Conservation (phyloP, 2,113 vertebrate genomes). For the Phycodurus eques region DNA sequence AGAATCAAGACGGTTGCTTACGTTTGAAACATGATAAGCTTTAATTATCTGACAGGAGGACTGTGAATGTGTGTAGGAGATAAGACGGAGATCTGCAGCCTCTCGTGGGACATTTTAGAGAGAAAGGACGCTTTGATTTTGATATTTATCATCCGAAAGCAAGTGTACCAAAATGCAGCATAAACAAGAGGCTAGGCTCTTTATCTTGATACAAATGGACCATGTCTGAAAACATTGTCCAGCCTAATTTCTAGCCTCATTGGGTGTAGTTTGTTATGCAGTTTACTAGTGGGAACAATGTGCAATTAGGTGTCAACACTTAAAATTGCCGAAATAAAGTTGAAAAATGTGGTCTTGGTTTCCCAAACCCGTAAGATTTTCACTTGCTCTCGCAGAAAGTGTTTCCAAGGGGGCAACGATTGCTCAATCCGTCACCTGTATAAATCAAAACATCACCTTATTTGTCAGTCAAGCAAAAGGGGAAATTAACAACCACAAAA, state of each 20-base stretch:
- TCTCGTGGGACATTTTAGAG: neutral
- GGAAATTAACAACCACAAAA: too few species aligned
- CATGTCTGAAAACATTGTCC: neutral
- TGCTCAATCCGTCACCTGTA: neutral
- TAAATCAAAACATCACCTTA: neutral
- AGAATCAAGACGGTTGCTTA: neutral
- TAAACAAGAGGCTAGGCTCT: neutral
- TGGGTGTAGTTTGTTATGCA: neutral
- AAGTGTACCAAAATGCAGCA: neutral
- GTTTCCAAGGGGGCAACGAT: neutral
- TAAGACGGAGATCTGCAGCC: constrained; percentile 5
- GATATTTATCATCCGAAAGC: constrained; percentile 26
- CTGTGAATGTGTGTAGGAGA: constrained; percentile 14
- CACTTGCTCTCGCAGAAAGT: neutral
- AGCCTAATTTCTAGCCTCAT: neutral
- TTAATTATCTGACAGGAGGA: constrained; percentile 44
- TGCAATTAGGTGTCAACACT: neutral
- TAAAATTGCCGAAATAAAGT: neutral
- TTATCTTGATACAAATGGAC: neutral
- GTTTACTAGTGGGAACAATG: neutral
- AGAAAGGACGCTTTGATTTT: constrained; percentile 2
- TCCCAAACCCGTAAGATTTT: neutral
- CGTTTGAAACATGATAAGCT: constrained; percentile 55
- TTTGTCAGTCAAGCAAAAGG: neutral
- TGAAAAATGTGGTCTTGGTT: neutral